Percentiles rank a stretch among this genome's conserved stretches.
phyloP scores from a whole-genome alignment of 1,140 invertebrate species.

The Carcinoscorpius rotundicauda region DNA sequence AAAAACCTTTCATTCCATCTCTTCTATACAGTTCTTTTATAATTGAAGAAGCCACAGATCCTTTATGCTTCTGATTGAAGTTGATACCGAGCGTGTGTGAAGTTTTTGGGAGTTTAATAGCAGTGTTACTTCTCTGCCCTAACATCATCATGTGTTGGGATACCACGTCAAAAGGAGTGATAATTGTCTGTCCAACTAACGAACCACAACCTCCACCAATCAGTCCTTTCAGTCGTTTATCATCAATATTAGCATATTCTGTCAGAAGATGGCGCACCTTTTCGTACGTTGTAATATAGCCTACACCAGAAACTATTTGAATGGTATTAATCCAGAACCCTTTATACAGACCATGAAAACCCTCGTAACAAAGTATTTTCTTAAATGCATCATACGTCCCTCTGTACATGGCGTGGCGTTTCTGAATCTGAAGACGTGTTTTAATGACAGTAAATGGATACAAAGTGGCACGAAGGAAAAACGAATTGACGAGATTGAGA shows the following conservation, averaged over 20 bases:
- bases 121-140: conserved; percentile 34
- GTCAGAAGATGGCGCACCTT: conserved; percentile 67
- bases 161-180: conserved; percentile 91
- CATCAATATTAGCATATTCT: conserved; percentile 43
- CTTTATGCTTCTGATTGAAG: conserved; percentile 41
- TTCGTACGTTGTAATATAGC: conserved; percentile 94
- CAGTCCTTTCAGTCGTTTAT: conserved; percentile 51
- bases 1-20: conserved; percentile 79
- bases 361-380: conserved; percentile 82
- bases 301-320: conserved; percentile 58
- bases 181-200: conserved; percentile 83
- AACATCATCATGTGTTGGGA: conserved; percentile 95
- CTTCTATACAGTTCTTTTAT: conserved; percentile 55
- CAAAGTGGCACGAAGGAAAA: conserved; percentile 73
- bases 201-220: conserved; percentile 69
- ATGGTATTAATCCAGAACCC: conserved; percentile 64
- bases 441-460: conserved; percentile 96
- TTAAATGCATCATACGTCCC: conserved; percentile 80
- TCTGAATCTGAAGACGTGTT: conserved; percentile 83
- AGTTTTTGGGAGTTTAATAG: not conserved
- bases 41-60: conserved; percentile 48
- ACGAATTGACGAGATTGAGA: conserved; percentile 72
- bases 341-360: conserved; percentile 71
- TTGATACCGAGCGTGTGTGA: too few species aligned
- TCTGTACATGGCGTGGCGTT: conserved; percentile 64